Percentiles rank a stretch among this genome's conserved stretches.
Conservation (phyloP, 2,888 invertebrate species). For the Nesidiocoris tenuis region DNA sequence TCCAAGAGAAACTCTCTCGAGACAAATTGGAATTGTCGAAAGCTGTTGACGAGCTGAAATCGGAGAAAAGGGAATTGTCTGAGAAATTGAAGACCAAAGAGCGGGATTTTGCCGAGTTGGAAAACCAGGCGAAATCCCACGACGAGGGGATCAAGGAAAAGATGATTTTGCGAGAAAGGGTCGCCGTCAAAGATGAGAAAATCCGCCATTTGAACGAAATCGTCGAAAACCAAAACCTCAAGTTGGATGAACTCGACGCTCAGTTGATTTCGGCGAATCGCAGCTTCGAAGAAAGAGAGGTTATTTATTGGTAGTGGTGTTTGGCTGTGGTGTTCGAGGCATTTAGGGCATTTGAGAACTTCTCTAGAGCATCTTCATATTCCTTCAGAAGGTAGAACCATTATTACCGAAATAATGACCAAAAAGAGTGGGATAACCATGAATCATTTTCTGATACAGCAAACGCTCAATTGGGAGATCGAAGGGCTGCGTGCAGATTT, state of each 20-base stretch:
- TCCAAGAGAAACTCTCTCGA: constrained; percentile 3
- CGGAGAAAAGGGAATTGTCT: neutral
- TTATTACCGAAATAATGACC: too few species aligned
- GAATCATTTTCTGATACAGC: too few species aligned
- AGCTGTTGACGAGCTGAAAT: constrained; percentile 6
- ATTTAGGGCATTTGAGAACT: too few species aligned
- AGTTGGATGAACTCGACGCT: constrained; percentile 2
- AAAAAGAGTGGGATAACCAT: too few species aligned
- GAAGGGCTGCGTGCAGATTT: neutral
- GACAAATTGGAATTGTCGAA: constrained; percentile 16
- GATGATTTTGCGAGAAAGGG: constrained; percentile 1
- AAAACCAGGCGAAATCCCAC: neutral
- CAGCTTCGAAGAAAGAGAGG: constrained; percentile 16
- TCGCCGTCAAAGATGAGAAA: constrained; percentile 20
- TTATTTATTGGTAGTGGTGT: too few species aligned
- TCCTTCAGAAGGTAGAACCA: too few species aligned
- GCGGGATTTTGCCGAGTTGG: neutral
- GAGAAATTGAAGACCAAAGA: constrained; percentile 12
- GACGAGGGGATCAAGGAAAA: constrained; percentile 6
- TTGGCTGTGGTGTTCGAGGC: too few species aligned
- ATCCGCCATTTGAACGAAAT: neutral
- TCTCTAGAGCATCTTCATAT: too few species aligned
- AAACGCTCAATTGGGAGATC: constrained; percentile 14
- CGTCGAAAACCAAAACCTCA: constrained; percentile 1
- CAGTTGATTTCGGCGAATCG: neutral